Evolutionary conservation across 64 coral and sea anemone species (phyloP).

Genomic region (Montipora capricornis): DNA sequence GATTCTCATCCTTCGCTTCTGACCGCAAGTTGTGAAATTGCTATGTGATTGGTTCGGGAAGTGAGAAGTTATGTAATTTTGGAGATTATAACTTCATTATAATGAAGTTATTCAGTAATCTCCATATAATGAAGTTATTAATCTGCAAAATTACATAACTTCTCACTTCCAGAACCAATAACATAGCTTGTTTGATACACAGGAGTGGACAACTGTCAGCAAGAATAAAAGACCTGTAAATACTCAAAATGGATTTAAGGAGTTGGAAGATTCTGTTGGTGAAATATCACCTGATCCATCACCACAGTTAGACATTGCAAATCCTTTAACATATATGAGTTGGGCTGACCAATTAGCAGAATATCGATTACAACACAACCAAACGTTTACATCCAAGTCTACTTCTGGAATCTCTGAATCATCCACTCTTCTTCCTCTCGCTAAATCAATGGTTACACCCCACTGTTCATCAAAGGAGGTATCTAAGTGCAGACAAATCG

Average conservation of each 20-base stretch:
- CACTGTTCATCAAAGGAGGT: no score
- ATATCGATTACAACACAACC: no score
- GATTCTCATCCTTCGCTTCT: neutral
- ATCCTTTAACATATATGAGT: neutral
- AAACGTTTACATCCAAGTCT: no score
- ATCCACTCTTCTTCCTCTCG: no score
- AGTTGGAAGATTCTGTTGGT: neutral
- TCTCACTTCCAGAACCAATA: conserved; percentile 9
- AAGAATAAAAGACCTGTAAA: neutral
- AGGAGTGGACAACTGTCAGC: neutral
- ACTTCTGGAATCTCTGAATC: no score
- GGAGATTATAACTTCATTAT: no score
- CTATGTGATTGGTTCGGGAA: no score
- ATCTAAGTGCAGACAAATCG: no score
- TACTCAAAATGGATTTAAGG: neutral
- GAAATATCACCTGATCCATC: neutral
- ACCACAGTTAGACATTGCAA: neutral
- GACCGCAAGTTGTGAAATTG: neutral
- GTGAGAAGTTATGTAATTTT: no score
- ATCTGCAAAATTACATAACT: neutral
- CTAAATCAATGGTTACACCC: no score
- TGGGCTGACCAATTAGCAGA: no score
- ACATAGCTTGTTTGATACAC: neutral
- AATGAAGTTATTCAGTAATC: no score
- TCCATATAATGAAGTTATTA: neutral